phyloP scores from a whole-genome alignment of 1,140 invertebrate genomes.

The Drosophila serrata region DNA sequence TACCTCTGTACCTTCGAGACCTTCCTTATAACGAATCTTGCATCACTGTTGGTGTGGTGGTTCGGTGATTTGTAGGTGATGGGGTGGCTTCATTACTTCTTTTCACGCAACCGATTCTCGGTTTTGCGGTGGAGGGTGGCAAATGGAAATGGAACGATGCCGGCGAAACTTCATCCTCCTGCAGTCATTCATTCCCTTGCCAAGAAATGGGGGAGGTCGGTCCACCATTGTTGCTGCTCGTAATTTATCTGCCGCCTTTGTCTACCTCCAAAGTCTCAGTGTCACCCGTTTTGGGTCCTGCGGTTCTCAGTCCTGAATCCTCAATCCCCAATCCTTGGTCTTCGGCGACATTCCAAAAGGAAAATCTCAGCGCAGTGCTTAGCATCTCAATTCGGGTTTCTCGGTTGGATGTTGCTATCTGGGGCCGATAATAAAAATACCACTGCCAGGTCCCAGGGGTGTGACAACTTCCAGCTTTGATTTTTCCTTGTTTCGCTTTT shows the following conservation, averaged over 20 bases:
- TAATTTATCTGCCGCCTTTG: constrained; percentile 74
- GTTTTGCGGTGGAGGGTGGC: constrained; percentile 30
- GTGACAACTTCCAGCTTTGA: constrained; percentile 70
- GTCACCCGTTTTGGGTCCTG: constrained; percentile 33
- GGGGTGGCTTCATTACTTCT: constrained; percentile 63
- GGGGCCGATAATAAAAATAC: constrained; percentile 70
- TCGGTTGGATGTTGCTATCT: constrained; percentile 35
- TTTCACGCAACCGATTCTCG: constrained; percentile 58
- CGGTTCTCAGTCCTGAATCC: neutral
- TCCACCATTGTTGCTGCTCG: constrained; percentile 60
- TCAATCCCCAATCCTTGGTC: constrained; percentile 7
- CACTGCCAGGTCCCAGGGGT: constrained; percentile 64
- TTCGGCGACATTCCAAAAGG: constrained; percentile 38
- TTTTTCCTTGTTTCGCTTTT: constrained; percentile 44
- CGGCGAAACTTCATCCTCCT: constrained; percentile 62
- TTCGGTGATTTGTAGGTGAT: constrained; percentile 5
- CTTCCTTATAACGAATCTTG: neutral
- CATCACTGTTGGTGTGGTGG: constrained; percentile 5
- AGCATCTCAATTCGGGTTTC: constrained; percentile 75
- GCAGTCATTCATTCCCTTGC: constrained; percentile 50
- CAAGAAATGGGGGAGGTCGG: constrained; percentile 5
- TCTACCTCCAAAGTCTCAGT: constrained; percentile 37
- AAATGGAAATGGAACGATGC: constrained; percentile 35
- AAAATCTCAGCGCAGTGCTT: constrained; percentile 58
- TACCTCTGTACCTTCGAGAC: neutral